Conservation (phyloP, 2,113 vertebrate genomes). For the Myrmecobius fasciatus region DNA sequence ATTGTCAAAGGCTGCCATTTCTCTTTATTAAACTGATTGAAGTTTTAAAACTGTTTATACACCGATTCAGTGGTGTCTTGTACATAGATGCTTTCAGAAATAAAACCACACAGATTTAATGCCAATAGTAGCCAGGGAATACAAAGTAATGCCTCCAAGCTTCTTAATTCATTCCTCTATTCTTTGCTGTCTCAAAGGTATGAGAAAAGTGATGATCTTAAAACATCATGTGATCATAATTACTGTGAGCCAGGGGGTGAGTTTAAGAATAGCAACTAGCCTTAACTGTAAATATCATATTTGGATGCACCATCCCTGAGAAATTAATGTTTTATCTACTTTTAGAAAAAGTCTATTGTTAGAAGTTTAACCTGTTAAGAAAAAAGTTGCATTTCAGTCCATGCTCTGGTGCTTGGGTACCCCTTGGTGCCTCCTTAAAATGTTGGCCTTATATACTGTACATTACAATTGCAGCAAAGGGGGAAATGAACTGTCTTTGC, state of each 20-base stretch:
- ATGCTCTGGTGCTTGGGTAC: constrained; percentile 56
- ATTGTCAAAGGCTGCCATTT: constrained; percentile 59
- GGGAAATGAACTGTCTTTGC: not conserved
- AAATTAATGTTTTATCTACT: constrained; percentile 55
- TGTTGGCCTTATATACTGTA: not conserved
- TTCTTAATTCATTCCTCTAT: constrained; percentile 46
- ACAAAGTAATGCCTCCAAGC: constrained; percentile 47
- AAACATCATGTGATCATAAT: not conserved
- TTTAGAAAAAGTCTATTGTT: constrained; percentile 49
- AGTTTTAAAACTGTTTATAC: constrained; percentile 33
- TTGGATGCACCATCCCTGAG: constrained; percentile 32
- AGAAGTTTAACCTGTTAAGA: constrained; percentile 18
- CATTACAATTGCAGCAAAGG: not conserved
- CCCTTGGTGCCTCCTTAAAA: constrained; percentile 27
- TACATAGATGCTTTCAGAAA: constrained; percentile 29
- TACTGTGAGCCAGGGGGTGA: constrained; percentile 29
- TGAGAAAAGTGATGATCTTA: constrained; percentile 13
- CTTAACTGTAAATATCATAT: constrained; percentile 51
- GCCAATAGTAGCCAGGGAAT: constrained; percentile 1
- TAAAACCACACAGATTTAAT: not conserved
- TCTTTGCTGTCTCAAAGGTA: not conserved
- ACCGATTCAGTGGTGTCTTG: constrained; percentile 46
- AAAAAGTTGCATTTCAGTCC: constrained; percentile 45
- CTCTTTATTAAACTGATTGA: not conserved
- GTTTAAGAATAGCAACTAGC: constrained; percentile 8